These are phyloP conservation scores for Cosmopolites sordidus DNA, from an alignment of 2,888 invertebrate genomes.

Conservation along the genomic window DNA sequence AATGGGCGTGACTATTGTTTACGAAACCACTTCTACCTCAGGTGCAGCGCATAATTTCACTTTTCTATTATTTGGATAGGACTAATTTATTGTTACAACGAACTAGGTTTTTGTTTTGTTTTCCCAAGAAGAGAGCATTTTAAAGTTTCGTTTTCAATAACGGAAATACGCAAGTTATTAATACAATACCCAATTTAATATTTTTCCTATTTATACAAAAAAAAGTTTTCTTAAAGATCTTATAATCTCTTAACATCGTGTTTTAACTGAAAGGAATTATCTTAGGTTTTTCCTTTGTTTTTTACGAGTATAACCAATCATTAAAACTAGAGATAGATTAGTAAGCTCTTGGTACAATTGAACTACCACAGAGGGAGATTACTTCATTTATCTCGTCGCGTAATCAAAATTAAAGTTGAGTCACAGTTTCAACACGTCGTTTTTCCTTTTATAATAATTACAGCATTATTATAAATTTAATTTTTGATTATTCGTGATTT, in stretches of 20 bases:
- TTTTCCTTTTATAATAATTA: slow-evolving; percentile 10
- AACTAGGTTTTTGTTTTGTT: background rate
- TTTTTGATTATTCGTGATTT: slow-evolving; percentile 10
- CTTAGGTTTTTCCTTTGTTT: too few relatives aligned
- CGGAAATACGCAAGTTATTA: slow-evolving; percentile 14
- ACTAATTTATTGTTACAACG: too few relatives aligned
- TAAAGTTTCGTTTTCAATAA: slow-evolving; percentile 2
- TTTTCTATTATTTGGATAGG: background rate
- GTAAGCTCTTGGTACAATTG: too few relatives aligned
- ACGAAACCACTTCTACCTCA: slow-evolving; percentile 1
- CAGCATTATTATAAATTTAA: slow-evolving; percentile 3
- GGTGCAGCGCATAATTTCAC: background rate
- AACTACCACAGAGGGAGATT: too few relatives aligned
- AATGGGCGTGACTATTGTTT: too few relatives aligned
- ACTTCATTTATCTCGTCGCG: too few relatives aligned
- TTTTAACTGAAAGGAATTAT: too few relatives aligned
- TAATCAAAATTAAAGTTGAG: too few relatives aligned
- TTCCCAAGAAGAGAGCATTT: slow-evolving; percentile 4
- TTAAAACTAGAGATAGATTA: too few relatives aligned
- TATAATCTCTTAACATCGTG: too few relatives aligned
- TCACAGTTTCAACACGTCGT: slow-evolving; percentile 5
- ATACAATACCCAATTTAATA: slow-evolving; percentile 2
- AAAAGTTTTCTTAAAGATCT: too few relatives aligned
- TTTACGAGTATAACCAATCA: too few relatives aligned
- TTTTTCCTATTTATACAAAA: slow-evolving; percentile 4